phyloP scores from a whole-genome alignment of 2,113 vertebrate species.

The Ammodytes marinus region DNA sequence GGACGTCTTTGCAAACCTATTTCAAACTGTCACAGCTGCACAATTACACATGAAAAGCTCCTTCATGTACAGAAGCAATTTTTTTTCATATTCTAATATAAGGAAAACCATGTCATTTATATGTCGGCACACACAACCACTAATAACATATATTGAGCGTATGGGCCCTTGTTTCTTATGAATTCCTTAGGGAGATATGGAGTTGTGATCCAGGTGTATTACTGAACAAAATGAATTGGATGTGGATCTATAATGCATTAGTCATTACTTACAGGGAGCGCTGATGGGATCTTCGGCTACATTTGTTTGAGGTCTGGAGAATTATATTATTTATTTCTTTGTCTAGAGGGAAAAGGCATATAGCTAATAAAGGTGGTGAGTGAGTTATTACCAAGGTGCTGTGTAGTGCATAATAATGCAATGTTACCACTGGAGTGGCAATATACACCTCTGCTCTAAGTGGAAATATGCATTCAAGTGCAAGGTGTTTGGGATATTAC shows the following conservation, averaged over 20 bases:
- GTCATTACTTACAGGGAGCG: conserved; percentile 43
- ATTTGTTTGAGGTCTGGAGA: conserved; percentile 57
- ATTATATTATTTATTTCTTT: conserved; percentile 12
- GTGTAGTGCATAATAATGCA: conserved; percentile 40
- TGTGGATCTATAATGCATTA: conserved; percentile 64
- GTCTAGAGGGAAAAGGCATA: conserved; percentile 40
- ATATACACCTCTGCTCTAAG: conserved; percentile 25
- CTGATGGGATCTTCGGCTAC: conserved; percentile 68
- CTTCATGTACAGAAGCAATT: conserved; percentile 35
- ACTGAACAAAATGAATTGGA: conserved; percentile 10
- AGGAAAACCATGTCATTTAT: background rate
- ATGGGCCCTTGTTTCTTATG: background rate
- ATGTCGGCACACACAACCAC: conserved; percentile 8
- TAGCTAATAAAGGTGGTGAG: conserved; percentile 57
- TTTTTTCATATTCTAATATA: background rate
- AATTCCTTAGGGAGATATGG: conserved; percentile 13
- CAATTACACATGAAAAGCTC: conserved; percentile 37
- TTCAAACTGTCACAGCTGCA: conserved; percentile 5
- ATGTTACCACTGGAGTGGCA: conserved; percentile 32
- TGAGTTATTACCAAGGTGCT: conserved; percentile 53
- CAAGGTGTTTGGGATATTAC: background rate
- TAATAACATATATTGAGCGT: conserved; percentile 24
- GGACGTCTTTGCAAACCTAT: background rate
- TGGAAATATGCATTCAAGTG: conserved; percentile 10
- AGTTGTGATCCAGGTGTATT: conserved; percentile 5